Evolutionary conservation across 2,888 invertebrate species (phyloP).

Genomic region (Volucella bombylans): DNA sequence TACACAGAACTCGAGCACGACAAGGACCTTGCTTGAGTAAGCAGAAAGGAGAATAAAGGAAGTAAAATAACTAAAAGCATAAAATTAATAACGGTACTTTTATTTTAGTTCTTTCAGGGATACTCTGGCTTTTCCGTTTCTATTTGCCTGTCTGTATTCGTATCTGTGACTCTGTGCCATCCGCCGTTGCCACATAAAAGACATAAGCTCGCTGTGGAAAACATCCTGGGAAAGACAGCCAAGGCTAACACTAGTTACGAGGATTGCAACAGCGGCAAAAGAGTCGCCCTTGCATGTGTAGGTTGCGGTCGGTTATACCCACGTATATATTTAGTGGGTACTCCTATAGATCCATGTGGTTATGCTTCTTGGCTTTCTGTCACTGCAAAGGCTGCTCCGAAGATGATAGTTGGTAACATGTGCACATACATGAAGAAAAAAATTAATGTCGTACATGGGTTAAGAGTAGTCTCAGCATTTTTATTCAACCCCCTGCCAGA

Average conservation of each 20-base stretch:
- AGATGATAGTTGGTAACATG: slow-evolving; percentile 40
- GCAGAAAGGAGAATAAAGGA: neutral
- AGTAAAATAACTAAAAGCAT: slow-evolving; percentile 19
- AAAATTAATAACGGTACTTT: slow-evolving; percentile 42
- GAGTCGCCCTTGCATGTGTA: slow-evolving; percentile 44
- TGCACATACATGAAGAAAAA: slow-evolving; percentile 22
- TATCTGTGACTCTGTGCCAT: neutral
- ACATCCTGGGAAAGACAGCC: slow-evolving; percentile 37
- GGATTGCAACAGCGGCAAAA: neutral
- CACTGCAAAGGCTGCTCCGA: slow-evolving; percentile 34
- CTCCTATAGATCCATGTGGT: slow-evolving; percentile 36
- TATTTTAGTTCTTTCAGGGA: neutral
- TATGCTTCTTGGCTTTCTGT: slow-evolving; percentile 48
- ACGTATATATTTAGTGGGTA: no score
- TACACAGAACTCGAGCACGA: slow-evolving; percentile 15
- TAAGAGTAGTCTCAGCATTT: slow-evolving; percentile 23
- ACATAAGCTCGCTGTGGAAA: slow-evolving; percentile 35
- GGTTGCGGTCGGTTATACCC: slow-evolving; percentile 35
- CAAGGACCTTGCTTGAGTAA: slow-evolving; percentile 10
- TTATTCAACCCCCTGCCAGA: neutral
- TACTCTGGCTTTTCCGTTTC: neutral
- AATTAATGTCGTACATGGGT: slow-evolving; percentile 30
- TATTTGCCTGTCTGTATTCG: slow-evolving; percentile 10
- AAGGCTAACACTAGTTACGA: neutral
- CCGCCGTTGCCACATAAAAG: slow-evolving; percentile 13